Base-by-base conservation (phyloP, 2,113 vertebrate genomes). In the Aix galericulata region DNA sequence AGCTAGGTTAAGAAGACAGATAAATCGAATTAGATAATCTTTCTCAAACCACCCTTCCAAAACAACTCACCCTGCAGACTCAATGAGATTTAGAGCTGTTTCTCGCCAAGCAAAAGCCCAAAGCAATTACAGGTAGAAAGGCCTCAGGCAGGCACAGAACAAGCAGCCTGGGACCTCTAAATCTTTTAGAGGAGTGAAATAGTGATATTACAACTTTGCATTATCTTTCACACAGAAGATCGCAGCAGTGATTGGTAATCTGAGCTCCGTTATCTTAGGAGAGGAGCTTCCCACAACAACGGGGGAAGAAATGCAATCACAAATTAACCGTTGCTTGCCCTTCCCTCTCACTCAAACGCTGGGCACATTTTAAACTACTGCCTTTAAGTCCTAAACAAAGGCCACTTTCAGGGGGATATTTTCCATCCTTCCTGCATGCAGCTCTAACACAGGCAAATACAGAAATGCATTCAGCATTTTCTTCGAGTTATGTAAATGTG, bases 81-180 rank as follows among this genome's bases (percentile, higher is more conserved):
- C 67, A 27, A 77, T 67, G 84, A 96, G 86, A 96, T 97, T 97
- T 95, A 96, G 77, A 88, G 82, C 67, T 79, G 88, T 26, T 77
- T 80, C 88, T 78, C 0, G 2, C 77, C 74, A 62, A 86, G 82
- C 92, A 80, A 95, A 95, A 96, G 95, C 96, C 96, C 96, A 97
- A 93, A 97, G 97, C 97, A 97, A 98, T 97, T 97, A 97, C 85
- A 94, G 93, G 94, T 93, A 87, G 94, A 92, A 93, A 72, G 93
- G 88, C 95, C 94, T 92, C 89, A 68, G 91, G 93, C 94, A 95
- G 87, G 69, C 56, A 76, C 52, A 59, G 87, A 96, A 96, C 93
- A 96, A 93, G 93, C 83, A 87, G 72, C 56, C 59, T 83, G 97
- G 93, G 97, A 96, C 83, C 88, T 76, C 78, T 95, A 95, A 95